A percentile compares a stretch with the other conserved stretches of the same genome.
Conservation (phyloP, 2,113 vertebrate species). For the Thomomys bottae region DNA sequence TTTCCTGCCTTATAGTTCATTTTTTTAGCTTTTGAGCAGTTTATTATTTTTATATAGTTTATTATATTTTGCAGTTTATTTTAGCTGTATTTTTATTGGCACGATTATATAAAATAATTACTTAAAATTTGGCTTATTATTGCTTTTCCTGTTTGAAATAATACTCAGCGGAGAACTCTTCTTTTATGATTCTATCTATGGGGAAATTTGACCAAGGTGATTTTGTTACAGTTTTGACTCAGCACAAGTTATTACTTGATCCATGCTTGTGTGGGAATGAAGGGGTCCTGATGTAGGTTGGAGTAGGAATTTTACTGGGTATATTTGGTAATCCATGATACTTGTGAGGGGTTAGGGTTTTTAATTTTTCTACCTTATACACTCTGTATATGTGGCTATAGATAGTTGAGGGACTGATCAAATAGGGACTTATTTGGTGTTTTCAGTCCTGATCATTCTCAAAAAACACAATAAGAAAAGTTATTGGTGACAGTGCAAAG, state of each 20-base stretch:
- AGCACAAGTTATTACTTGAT: neutral
- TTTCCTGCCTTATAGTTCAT: conserved; percentile 1
- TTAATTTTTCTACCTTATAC: neutral
- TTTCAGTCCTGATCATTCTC: neutral
- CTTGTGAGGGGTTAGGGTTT: neutral
- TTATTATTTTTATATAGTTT: too few species aligned
- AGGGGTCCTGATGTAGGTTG: neutral
- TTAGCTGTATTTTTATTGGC: neutral
- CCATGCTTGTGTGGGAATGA: neutral
- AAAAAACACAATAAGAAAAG: neutral
- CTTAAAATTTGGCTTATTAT: conserved; percentile 6
- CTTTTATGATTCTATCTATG: neutral
- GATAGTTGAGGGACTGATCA: neutral
- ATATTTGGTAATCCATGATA: neutral
- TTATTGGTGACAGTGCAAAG: neutral
- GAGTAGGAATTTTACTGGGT: neutral
- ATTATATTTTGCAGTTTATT: too few species aligned
- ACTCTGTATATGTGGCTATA: neutral
- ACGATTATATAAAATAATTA: neutral
- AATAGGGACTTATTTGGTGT: neutral
- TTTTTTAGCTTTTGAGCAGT: neutral
- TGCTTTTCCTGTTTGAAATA: neutral
- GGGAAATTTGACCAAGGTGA: conserved; percentile 23
- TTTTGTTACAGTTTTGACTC: conserved; percentile 19
- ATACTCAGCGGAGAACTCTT: neutral